Percentiles rank a stretch among this genome's conserved stretches.
Evolutionary conservation across 2,888 invertebrate genomes (phyloP).

Genomic region (Sisyra nigra): DNA sequence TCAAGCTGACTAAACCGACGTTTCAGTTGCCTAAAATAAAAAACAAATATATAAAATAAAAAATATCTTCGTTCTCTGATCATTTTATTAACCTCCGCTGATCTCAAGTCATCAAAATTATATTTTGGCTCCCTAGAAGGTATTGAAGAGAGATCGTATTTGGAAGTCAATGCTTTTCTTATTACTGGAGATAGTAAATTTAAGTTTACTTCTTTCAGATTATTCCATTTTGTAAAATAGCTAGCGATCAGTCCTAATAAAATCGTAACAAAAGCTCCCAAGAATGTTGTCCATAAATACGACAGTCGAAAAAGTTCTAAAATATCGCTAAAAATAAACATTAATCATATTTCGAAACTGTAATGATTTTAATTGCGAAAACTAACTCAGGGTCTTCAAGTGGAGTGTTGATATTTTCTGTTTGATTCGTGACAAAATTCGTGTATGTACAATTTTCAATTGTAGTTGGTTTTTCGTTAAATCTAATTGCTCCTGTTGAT

Average conservation of each 20-base stretch:
- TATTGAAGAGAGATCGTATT: conserved; percentile 24
- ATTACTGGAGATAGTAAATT: conserved; percentile 46
- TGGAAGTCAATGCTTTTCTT: too few relatives aligned
- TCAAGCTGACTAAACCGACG: too few relatives aligned
- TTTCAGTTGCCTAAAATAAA: too few relatives aligned
- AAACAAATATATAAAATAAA: too few relatives aligned
- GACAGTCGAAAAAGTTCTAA: conserved; percentile 49
- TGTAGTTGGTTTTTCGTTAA: too few relatives aligned
- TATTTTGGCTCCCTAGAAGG: too few relatives aligned
- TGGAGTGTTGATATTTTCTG: conserved; percentile 21
- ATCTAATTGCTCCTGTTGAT: too few relatives aligned
- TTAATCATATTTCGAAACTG: too few relatives aligned
- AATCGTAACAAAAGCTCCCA: conserved; percentile 42
- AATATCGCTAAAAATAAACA: conserved; percentile 32
- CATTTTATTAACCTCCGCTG: too few relatives aligned
- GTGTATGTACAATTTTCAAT: background rate
- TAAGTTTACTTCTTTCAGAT: conserved; percentile 37
- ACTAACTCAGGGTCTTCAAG: conserved; percentile 22
- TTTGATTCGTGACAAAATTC: conserved; percentile 15
- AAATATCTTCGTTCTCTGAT: too few relatives aligned
- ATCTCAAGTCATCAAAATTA: too few relatives aligned
- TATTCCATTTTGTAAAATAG: conserved; percentile 32
- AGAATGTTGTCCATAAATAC: conserved; percentile 50
- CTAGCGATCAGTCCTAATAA: conserved; percentile 38
- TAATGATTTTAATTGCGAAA: too few relatives aligned